Evolutionary conservation across 30 jellyfish, hydroid and myxozoan genomes (phyloP).

Genomic region (Aurelia coerulea): DNA sequence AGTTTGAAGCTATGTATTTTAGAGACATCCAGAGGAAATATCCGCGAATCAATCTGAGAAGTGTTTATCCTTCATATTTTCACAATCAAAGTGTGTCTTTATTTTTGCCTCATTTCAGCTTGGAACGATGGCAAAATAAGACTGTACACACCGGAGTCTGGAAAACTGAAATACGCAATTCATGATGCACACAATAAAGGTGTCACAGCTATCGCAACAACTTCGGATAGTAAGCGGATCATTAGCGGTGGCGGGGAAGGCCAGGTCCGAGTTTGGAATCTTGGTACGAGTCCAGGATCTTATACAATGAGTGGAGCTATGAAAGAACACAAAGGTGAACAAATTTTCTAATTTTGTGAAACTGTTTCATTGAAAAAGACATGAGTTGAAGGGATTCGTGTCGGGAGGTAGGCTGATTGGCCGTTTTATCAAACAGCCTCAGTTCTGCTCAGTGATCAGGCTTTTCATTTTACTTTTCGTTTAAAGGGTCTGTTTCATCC

Average conservation of each 20-base stretch:
- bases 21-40: too few species aligned
- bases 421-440: too few species aligned
- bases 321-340: constrained; percentile 93
- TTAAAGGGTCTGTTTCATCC: too few species aligned
- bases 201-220: constrained; percentile 91
- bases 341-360: too few species aligned
- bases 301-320: constrained; percentile 79
- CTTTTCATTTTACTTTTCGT: too few species aligned
- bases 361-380: not conserved
- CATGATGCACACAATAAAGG: constrained; percentile 99
- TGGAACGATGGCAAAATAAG: constrained; percentile 98
- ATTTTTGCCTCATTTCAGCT: constrained; percentile 50
- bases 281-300: constrained; percentile 50
- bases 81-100: not conserved
- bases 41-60: too few species aligned
- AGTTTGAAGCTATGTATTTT: too few species aligned
- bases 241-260: constrained; percentile 99
- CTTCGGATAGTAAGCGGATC: constrained; percentile 76
- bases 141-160: constrained; percentile 90
- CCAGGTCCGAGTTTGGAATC: constrained; percentile 94
- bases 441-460: too few species aligned
- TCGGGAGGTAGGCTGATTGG: too few species aligned
- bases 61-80: too few species aligned
- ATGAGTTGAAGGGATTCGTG: too few species aligned
- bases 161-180: constrained; percentile 78